Evolutionary conservation across 2,113 vertebrate genomes (phyloP).

Genomic region (Strigops habroptila): DNA sequence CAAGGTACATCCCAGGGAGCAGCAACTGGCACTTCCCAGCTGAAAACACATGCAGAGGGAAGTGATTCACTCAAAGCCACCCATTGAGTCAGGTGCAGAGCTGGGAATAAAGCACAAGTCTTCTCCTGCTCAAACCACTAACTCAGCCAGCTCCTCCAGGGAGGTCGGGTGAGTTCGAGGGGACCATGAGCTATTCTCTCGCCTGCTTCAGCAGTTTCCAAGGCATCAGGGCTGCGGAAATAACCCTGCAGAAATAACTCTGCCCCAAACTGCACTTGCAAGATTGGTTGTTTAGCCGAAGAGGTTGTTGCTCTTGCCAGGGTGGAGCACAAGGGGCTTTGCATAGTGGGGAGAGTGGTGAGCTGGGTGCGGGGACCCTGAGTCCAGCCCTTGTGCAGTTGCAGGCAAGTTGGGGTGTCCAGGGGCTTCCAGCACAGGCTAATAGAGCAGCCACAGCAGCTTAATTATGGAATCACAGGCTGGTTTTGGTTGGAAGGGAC

Average conservation of each 20-base stretch:
- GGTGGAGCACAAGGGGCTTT: not conserved
- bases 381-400: not conserved
- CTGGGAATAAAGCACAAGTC: conserved; percentile 17
- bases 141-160: not conserved
- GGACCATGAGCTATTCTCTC: not conserved
- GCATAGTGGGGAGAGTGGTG: rapidly evolving
- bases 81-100: not conserved
- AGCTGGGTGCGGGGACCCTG: not conserved
- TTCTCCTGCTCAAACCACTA: not conserved
- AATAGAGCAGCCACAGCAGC: not conserved
- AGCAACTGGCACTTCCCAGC: not conserved
- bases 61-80: conserved; percentile 7
- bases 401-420: not conserved
- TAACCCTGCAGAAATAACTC: not conserved
- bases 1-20: not conserved
- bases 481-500: not conserved
- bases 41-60: not conserved
- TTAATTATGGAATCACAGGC: not conserved
- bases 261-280: not conserved
- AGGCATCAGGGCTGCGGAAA: not conserved
- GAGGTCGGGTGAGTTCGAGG: not conserved
- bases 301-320: not conserved
- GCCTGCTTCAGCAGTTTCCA: conserved; percentile 6
- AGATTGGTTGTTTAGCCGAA: not conserved
- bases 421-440: not conserved